Evolutionary conservation across 92 coral and sea anemone genomes (phyloP).

Genomic region (Actinostola sp.): DNA sequence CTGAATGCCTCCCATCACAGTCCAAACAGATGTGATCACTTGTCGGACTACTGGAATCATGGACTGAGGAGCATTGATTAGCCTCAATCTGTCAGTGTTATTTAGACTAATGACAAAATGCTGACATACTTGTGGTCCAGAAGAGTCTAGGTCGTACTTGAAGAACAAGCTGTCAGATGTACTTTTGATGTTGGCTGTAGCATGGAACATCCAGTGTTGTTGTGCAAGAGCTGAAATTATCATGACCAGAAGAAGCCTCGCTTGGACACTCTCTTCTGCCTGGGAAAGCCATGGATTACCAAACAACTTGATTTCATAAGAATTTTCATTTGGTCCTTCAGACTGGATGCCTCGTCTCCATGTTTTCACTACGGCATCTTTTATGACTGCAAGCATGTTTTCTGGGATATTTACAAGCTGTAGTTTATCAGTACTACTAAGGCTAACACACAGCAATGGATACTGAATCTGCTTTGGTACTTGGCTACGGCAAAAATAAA

Average conservation of each 20-base stretch:
- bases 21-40: slow-evolving; percentile 27
- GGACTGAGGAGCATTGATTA: slow-evolving; percentile 59
- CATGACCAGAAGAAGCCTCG: slow-evolving; percentile 37
- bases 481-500: slow-evolving; percentile 47
- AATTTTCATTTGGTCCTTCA: slow-evolving; percentile 38
- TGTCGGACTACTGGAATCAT: slow-evolving; percentile 49
- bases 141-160: slow-evolving; percentile 35
- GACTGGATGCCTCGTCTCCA: slow-evolving; percentile 59
- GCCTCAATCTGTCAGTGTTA: slow-evolving; percentile 51
- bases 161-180: slow-evolving; percentile 47
- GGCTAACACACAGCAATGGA: slow-evolving; percentile 57
- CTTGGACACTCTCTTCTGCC: slow-evolving; percentile 45
- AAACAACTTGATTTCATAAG: slow-evolving; percentile 42
- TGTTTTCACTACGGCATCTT: slow-evolving; percentile 28
- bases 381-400: slow-evolving; percentile 47
- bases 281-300: slow-evolving; percentile 60
- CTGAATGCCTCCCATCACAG: slow-evolving; percentile 62
- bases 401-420: slow-evolving; percentile 65
- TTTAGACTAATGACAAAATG: slow-evolving; percentile 43
- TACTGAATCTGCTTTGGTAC: slow-evolving; percentile 30
- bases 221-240: slow-evolving; percentile 48
- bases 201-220: slow-evolving; percentile 47
- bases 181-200: slow-evolving; percentile 46
- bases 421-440: slow-evolving; percentile 61
- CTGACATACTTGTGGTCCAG: neutral